These are phyloP conservation scores for Tamandua tetradactyla DNA, from an alignment of 2,797 vertebrate species.

Conservation along the genomic window DNA sequence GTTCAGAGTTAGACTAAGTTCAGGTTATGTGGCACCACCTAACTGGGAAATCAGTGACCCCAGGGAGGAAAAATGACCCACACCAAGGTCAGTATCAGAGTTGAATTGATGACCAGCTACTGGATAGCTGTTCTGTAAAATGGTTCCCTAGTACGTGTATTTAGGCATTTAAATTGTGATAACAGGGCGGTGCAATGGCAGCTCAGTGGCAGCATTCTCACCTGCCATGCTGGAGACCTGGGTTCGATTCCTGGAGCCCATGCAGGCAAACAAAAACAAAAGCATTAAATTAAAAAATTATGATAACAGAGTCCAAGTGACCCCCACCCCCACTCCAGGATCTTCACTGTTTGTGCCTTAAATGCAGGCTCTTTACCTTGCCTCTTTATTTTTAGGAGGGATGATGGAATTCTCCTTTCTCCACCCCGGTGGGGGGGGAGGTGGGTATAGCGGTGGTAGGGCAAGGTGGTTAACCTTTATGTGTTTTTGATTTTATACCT, in stretches of 20 bases:
- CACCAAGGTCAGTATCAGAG: background rate
- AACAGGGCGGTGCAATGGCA: conserved; percentile 36
- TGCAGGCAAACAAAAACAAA: too few species aligned
- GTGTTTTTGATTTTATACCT: conserved; percentile 26
- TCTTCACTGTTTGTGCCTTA: background rate
- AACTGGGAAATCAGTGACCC: background rate
- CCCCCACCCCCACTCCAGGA: background rate
- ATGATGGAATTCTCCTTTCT: background rate
- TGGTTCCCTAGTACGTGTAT: background rate
- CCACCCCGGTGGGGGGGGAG: too few species aligned
- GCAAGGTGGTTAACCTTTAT: background rate
- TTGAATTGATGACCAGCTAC: background rate
- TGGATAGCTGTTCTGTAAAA: background rate
- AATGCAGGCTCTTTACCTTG: background rate
- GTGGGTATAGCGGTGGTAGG: background rate
- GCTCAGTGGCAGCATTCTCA: too few species aligned
- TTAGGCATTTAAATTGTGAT: background rate
- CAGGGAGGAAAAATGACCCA: background rate
- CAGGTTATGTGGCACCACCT: conserved; percentile 23
- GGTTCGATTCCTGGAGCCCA: too few species aligned
- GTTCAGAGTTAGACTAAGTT: background rate
- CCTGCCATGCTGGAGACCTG: too few species aligned
- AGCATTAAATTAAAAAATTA: too few species aligned
- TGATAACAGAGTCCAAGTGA: too few species aligned
- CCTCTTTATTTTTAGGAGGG: background rate